phyloP scores from a whole-genome alignment of 2,113 vertebrate species.

The Eptesicus fuscus region DNA sequence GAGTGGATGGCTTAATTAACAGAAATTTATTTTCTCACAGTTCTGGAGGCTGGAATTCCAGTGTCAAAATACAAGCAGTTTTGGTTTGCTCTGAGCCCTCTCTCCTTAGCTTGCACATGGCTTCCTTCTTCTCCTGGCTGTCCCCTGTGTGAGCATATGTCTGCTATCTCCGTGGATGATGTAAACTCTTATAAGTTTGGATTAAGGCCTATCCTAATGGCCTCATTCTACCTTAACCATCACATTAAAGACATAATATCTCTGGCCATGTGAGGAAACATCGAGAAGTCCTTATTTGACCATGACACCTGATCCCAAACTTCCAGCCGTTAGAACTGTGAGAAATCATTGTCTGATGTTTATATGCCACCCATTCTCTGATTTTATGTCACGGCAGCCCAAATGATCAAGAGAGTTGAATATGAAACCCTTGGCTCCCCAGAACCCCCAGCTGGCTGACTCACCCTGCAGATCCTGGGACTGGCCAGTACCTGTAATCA shows the following conservation, averaged over 20 bases:
- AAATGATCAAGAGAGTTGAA: rapidly evolving
- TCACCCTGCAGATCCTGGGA: not conserved
- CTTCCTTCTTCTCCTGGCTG: too few species aligned
- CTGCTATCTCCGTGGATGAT: not conserved
- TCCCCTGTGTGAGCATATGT: not conserved
- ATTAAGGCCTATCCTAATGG: too few species aligned
- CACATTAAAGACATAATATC: not conserved
- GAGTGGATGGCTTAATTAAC: too few species aligned
- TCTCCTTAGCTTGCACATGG: not conserved
- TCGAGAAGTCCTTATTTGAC: rapidly evolving
- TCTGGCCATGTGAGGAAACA: not conserved
- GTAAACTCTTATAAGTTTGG: not conserved
- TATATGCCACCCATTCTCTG: too few species aligned
- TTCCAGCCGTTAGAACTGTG: not conserved
- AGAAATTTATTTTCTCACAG: too few species aligned
- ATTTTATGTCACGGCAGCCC: not conserved
- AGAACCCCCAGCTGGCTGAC: not conserved
- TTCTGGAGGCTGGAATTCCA: too few species aligned
- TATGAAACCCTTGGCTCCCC: rapidly evolving
- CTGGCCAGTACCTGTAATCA: rapidly evolving
- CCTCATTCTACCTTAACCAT: not conserved
- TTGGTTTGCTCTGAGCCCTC: not conserved
- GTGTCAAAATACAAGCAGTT: not conserved
- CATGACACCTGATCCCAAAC: rapidly evolving
- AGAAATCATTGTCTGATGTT: rapidly evolving